Conservation (phyloP, 2,888 invertebrate genomes). For the Macrophya annulata region DNA sequence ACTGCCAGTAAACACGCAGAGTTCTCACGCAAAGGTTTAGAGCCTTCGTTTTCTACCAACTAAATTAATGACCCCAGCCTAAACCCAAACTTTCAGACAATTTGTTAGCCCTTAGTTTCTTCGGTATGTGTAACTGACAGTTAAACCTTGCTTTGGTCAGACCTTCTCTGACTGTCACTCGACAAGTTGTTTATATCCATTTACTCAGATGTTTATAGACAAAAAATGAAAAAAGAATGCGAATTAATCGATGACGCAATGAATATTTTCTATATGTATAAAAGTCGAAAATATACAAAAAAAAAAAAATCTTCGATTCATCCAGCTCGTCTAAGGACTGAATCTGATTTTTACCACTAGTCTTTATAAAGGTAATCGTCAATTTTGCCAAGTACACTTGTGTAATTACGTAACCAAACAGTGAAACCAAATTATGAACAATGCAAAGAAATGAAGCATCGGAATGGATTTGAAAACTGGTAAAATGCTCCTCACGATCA, state of each 20-base stretch:
- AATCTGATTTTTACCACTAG: neutral
- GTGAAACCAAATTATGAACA: neutral
- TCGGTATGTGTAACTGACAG: constrained; percentile 29
- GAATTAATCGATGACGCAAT: neutral
- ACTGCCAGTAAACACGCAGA: neutral
- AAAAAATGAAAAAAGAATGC: neutral
- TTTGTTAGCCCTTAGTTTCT: constrained; percentile 38
- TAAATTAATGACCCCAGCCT: constrained; percentile 33
- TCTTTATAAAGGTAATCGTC: constrained; percentile 25
- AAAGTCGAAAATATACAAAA: neutral
- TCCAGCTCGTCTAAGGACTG: constrained; percentile 25
- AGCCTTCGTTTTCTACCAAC: neutral
- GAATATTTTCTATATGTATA: neutral
- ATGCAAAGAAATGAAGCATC: neutral
- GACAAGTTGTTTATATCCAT: neutral
- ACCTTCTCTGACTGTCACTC: neutral
- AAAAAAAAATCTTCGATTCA: neutral
- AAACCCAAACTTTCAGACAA: neutral
- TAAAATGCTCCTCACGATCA: constrained; percentile 14
- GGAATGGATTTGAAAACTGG: constrained; percentile 15
- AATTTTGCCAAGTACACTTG: constrained; percentile 37
- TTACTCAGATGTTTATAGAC: neutral
- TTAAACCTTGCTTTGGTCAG: neutral
- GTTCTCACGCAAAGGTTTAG: constrained; percentile 28
- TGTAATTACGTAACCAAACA: constrained; percentile 23